Conservation (phyloP, 2,113 vertebrate species). For the Micronisus gabar region DNA sequence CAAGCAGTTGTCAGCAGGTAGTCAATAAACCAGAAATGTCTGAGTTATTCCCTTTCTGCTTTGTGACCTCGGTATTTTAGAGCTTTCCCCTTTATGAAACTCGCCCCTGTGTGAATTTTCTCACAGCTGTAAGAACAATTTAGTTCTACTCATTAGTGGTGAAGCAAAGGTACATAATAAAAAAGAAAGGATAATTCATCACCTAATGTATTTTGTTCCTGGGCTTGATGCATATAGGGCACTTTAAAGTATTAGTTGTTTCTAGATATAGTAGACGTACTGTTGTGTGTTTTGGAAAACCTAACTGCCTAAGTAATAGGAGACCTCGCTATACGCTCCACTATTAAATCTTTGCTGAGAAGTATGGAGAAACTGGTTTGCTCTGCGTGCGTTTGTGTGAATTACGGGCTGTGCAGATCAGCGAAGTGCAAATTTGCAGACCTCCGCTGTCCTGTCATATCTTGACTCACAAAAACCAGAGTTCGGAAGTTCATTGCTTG, state of each 20-base stretch:
- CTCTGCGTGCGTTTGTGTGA: neutral
- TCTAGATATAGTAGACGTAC: neutral
- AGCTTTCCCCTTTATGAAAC: neutral
- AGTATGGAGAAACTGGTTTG: neutral
- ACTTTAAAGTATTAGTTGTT: constrained; percentile 42
- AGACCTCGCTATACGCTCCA: neutral
- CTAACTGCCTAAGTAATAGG: constrained; percentile 9
- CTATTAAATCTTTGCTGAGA: constrained; percentile 19
- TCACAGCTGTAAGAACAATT: neutral
- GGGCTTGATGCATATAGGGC: neutral
- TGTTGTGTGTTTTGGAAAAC: constrained; percentile 44
- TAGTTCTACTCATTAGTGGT: constrained; percentile 19
- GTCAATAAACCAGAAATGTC: neutral
- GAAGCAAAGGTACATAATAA: constrained; percentile 11
- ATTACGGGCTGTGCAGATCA: constrained; percentile 27
- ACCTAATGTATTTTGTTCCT: constrained; percentile 19
- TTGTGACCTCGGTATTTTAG: neutral
- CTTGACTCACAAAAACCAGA: neutral
- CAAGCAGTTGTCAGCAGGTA: neutral
- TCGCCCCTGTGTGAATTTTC: neutral
- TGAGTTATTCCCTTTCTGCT: neutral
- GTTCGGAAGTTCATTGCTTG: constrained; percentile 62
- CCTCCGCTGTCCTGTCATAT: constrained; percentile 41
- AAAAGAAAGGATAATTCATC: constrained; percentile 17
- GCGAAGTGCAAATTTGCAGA: neutral